These are phyloP conservation scores for Gobionotothen gibberifrons DNA, from an alignment of 2,797 vertebrate genomes.

Conservation along the genomic window DNA sequence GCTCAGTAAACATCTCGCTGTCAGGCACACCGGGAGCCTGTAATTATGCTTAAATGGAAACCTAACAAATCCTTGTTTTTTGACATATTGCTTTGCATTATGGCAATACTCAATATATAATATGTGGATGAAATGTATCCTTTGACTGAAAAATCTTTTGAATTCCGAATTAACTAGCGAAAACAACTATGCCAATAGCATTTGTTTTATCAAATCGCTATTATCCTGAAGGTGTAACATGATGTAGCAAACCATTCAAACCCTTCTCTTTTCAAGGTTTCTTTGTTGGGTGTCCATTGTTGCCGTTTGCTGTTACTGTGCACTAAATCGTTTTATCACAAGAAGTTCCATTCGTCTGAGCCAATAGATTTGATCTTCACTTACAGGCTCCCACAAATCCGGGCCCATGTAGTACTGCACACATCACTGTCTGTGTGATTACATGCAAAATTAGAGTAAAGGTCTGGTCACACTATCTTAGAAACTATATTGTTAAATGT, in stretches of 20 bases:
- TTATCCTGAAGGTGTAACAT: background rate
- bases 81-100: slow-evolving; percentile 24
- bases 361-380: slow-evolving; percentile 11
- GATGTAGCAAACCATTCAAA: too few species aligned
- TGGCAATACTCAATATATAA: background rate
- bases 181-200: background rate
- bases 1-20: slow-evolving; percentile 58
- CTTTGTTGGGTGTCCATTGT: background rate
- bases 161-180: background rate
- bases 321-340: slow-evolving; percentile 25
- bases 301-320: background rate
- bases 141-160: background rate
- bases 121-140: background rate
- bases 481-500: too few species aligned
- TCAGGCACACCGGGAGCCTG: slow-evolving; percentile 27
- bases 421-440: background rate
- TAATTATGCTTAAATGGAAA: slow-evolving; percentile 44
- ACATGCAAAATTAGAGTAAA: background rate
- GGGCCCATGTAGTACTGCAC: slow-evolving; percentile 2
- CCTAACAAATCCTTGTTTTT: slow-evolving; percentile 32
- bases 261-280: background rate
- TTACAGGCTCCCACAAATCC: slow-evolving; percentile 13
- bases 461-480: background rate
- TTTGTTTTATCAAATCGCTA: background rate
- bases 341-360: background rate